Conservation (phyloP, 2,888 invertebrate genomes). For the Cheilosia grossa region DNA sequence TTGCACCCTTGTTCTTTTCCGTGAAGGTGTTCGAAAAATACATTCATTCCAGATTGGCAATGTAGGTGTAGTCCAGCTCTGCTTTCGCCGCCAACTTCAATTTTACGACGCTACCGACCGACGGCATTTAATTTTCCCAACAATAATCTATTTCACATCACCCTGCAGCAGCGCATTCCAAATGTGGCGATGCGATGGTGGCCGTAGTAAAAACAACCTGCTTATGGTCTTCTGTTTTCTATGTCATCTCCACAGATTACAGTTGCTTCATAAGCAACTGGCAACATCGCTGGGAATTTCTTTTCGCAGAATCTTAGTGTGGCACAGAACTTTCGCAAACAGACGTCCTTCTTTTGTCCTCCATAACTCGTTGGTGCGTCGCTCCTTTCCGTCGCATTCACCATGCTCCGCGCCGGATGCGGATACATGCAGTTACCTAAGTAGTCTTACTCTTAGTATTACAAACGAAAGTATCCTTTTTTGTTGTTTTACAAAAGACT, state of each 20-base stretch:
- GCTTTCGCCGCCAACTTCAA: background rate
- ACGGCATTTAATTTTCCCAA: constrained; percentile 5
- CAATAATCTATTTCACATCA: background rate
- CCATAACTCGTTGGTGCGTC: constrained; percentile 33
- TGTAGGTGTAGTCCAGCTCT: background rate
- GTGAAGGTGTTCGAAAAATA: background rate
- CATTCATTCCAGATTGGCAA: background rate
- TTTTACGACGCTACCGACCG: background rate
- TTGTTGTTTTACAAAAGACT: constrained; percentile 52
- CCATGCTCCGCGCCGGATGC: constrained; percentile 40
- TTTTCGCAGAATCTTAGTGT: constrained; percentile 59
- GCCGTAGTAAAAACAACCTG: constrained; percentile 6
- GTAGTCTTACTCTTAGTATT: constrained; percentile 58
- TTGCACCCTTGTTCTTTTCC: background rate
- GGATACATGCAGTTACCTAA: constrained; percentile 69
- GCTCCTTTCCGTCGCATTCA: constrained; percentile 13
- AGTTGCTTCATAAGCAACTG: constrained; percentile 37
- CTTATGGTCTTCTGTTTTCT: constrained; percentile 35
- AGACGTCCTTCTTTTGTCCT: constrained; percentile 71
- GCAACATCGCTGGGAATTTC: constrained; percentile 41
- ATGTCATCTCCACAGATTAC: constrained; percentile 59
- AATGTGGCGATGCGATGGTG: background rate
- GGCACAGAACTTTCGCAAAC: constrained; percentile 69
- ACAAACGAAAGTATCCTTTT: constrained; percentile 67
- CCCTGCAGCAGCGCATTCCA: background rate